Conservation (phyloP, 2,797 vertebrate genomes). For the Amazonetta brasiliensis region DNA sequence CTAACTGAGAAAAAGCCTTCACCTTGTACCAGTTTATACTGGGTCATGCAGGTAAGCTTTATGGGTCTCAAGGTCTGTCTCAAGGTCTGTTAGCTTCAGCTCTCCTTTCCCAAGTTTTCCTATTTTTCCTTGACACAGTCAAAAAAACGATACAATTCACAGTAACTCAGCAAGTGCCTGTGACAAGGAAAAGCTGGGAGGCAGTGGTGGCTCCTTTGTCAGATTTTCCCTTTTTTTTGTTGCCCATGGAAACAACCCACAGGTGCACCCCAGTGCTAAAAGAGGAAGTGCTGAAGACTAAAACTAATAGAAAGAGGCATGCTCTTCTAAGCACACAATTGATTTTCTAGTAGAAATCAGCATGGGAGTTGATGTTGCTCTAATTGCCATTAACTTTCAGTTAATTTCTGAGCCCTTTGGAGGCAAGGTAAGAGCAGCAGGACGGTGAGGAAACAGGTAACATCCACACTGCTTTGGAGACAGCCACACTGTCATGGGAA, state of each 20-base stretch:
- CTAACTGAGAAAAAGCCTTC: not conserved
- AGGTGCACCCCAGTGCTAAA: not conserved
- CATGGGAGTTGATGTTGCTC: not conserved
- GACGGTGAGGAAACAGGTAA: not conserved
- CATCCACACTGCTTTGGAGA: not conserved
- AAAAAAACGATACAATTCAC: not conserved
- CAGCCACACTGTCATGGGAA: fast-evolving
- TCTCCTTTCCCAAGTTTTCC: not conserved
- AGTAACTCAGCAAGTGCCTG: not conserved
- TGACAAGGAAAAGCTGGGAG: not conserved
- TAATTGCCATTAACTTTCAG: slow-evolving; percentile 47
- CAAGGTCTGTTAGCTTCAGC: not conserved
- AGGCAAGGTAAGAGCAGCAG: not conserved
- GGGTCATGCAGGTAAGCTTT: not conserved
- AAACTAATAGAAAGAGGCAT: not conserved
- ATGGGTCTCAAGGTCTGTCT: fast-evolving
- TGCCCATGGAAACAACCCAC: not conserved
- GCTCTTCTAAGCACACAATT: not conserved
- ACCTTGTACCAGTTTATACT: not conserved
- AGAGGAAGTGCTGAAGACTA: not conserved
- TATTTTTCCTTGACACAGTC: not conserved
- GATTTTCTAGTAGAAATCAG: slow-evolving; percentile 36
- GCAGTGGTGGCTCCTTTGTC: not conserved
- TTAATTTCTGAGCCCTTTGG: slow-evolving; percentile 42
- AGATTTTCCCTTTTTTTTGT: not conserved